These are phyloP conservation scores for Drosophila aldrichi DNA, from an alignment of 2,888 invertebrate species.

Conservation along the genomic window DNA sequence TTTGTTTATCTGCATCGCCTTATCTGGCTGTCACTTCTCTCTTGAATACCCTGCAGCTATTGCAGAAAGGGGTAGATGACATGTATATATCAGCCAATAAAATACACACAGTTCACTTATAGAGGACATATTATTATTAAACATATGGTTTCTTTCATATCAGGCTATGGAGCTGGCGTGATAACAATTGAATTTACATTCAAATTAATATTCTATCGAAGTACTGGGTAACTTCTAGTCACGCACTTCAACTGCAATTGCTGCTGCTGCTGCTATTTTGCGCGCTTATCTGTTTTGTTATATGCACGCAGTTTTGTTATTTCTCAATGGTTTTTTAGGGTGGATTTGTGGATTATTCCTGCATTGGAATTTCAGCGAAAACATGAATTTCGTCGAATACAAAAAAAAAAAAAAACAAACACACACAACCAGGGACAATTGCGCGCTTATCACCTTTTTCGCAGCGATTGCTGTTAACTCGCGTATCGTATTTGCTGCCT, in stretches of 20 bases:
- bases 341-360: conserved; percentile 52
- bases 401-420: conserved; percentile 25
- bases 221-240: conserved; percentile 23
- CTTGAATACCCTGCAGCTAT: conserved; percentile 35
- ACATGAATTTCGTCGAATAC: conserved; percentile 37
- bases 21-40: conserved; percentile 67
- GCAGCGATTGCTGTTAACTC: conserved; percentile 28
- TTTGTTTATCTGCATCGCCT: conserved; percentile 74
- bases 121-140: not conserved
- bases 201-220: not conserved
- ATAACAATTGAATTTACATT: not conserved
- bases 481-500: conserved; percentile 34
- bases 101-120: not conserved
- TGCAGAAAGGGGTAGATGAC: conserved; percentile 23
- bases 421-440: conserved; percentile 31
- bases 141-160: not conserved
- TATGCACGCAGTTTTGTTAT: conserved; percentile 51
- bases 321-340: conserved; percentile 53
- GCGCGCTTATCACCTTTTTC: conserved; percentile 76
- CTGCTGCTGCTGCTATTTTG: conserved; percentile 54
- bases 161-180: not conserved
- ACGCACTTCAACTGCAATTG: conserved; percentile 17
- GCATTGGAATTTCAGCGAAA: conserved; percentile 64
- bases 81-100: not conserved
- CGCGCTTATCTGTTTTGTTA: conserved; percentile 73